Evolutionary conservation across 2,113 vertebrate species (phyloP).

Genomic region (Macquaria ambigua): DNA sequence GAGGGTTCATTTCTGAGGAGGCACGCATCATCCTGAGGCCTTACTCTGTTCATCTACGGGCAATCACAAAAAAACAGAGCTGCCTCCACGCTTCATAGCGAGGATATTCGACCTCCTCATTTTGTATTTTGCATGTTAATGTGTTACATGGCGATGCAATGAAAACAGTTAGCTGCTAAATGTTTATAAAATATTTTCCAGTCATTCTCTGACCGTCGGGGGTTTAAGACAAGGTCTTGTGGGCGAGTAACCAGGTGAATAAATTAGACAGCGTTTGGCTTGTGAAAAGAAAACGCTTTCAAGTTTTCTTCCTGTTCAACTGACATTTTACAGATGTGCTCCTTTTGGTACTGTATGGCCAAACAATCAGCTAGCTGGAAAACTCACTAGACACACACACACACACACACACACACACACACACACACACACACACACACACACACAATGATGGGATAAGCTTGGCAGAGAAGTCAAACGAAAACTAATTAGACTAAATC

Average conservation of each 20-base stretch:
- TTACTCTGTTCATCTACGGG: neutral
- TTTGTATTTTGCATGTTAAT: conserved; percentile 6
- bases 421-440: conserved; percentile 19
- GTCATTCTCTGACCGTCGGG: neutral
- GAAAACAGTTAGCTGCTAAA: neutral
- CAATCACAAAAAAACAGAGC: neutral
- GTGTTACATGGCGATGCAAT: conserved; percentile 1
- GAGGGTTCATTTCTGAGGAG: neutral
- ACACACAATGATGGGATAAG: conserved; percentile 18
- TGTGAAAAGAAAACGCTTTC: neutral
- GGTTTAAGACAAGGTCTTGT: neutral
- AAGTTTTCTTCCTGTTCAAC: neutral
- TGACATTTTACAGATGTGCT: conserved; percentile 11
- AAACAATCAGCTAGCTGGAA: neutral
- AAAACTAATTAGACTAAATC: conserved; percentile 50
- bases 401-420: conserved; percentile 20
- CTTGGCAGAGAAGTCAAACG: conserved; percentile 19
- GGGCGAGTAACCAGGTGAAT: neutral
- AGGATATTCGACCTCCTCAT: neutral
- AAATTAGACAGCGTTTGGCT: neutral
- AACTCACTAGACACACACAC: conserved; percentile 16
- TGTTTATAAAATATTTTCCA: neutral
- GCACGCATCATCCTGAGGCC: too few species aligned
- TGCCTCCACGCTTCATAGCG: neutral
- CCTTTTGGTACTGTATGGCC: neutral